These are phyloP conservation scores for Cygnus buccinator DNA, from an alignment of 2,113 vertebrate genomes.

Conservation along the genomic window DNA sequence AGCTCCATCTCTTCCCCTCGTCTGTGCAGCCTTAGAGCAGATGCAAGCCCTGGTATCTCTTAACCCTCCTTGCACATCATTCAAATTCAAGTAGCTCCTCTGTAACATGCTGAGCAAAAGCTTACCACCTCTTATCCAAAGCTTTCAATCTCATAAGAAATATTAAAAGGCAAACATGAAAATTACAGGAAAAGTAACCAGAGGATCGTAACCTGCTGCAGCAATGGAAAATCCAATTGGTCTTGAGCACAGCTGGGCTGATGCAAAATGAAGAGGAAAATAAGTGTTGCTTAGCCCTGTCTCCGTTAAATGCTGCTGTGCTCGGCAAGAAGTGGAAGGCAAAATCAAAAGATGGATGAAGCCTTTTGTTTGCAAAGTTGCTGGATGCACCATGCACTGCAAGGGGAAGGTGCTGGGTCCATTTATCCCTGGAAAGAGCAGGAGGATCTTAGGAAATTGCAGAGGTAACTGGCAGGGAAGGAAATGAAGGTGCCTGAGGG, in stretches of 20 bases:
- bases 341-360: neutral
- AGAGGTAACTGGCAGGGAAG: neutral
- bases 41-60: neutral
- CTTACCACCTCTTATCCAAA: neutral
- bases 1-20: neutral
- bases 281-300: neutral
- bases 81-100: slow-evolving; percentile 14
- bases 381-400: accelerated
- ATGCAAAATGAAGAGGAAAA: slow-evolving; percentile 7
- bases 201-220: slow-evolving; percentile 21
- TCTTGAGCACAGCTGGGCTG: neutral
- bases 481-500: too few species aligned
- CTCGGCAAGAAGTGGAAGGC: neutral
- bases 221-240: slow-evolving; percentile 41
- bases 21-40: neutral
- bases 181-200: slow-evolving; percentile 50
- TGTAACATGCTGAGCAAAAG: neutral
- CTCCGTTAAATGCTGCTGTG: neutral
- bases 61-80: neutral
- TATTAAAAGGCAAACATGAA: slow-evolving; percentile 55
- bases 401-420: neutral
- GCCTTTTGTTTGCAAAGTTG: neutral
- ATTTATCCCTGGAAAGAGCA: neutral
- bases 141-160: slow-evolving; percentile 50
- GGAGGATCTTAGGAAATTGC: neutral